phyloP scores from a whole-genome alignment of 2,113 vertebrate species.

The Opisthocomus hoazin region DNA sequence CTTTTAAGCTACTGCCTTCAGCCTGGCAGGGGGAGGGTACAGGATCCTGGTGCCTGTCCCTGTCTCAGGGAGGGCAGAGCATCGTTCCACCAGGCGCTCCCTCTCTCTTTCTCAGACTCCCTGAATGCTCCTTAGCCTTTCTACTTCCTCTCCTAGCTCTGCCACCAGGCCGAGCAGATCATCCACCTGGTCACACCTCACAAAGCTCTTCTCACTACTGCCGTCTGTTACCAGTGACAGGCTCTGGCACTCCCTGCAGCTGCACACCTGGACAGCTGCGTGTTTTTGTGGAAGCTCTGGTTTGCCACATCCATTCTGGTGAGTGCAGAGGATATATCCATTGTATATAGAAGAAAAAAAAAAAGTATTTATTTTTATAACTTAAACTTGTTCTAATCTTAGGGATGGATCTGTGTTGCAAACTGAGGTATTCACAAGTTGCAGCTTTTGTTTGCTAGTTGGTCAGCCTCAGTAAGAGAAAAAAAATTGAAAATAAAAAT shows the following conservation, averaged over 20 bases:
- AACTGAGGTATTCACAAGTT: neutral
- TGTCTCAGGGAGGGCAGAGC: too few species aligned
- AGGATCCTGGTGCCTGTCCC: too few species aligned
- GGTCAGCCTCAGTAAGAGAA: neutral
- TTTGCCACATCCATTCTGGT: neutral
- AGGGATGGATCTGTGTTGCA: neutral
- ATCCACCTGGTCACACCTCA: too few species aligned
- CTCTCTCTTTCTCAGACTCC: neutral
- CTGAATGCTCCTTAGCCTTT: neutral
- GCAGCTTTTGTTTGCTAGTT: neutral
- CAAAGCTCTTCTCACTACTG: neutral
- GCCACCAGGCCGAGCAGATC: too few species aligned
- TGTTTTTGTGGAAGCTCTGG: neutral
- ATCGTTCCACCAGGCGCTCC: too few species aligned
- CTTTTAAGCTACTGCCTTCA: too few species aligned
- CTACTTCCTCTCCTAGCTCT: neutral
- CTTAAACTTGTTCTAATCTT: neutral
- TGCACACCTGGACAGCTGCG: neutral
- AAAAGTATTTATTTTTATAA: neutral
- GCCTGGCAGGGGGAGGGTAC: too few species aligned
- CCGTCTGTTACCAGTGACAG: neutral
- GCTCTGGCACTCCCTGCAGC: neutral
- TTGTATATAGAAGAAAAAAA: neutral
- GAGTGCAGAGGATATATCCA: neutral
- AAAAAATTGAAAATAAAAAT: neutral